phyloP scores from a whole-genome alignment of 1,140 invertebrate species.

The Macrosteles quadrilineatus region DNA sequence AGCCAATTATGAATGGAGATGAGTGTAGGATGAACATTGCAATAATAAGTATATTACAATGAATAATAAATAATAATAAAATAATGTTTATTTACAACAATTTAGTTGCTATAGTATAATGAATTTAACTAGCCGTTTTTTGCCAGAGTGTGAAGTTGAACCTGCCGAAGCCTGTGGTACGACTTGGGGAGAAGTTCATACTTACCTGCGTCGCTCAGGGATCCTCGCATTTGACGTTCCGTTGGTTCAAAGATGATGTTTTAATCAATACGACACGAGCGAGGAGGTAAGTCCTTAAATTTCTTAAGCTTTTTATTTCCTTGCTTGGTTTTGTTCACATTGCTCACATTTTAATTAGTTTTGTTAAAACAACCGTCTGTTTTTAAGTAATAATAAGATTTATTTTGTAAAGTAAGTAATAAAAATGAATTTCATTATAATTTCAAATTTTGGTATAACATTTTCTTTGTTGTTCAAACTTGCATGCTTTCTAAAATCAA shows the following conservation, averaged over 20 bases:
- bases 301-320: background rate
- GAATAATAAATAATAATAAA: too few relatives aligned
- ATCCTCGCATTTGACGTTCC: constrained; percentile 68
- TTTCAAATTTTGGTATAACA: constrained; percentile 1
- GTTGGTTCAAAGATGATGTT: constrained; percentile 79
- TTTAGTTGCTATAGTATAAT: too few relatives aligned
- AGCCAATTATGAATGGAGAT: too few relatives aligned
- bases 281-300: constrained; percentile 62
- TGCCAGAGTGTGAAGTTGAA: constrained; percentile 50
- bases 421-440: constrained; percentile 31
- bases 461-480: background rate
- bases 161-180: constrained; percentile 51
- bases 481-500: background rate
- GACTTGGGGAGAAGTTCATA: constrained; percentile 72
- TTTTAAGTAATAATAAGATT: background rate
- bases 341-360: too few relatives aligned
- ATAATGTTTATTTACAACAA: too few relatives aligned
- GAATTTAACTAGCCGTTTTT: background rate
- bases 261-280: constrained; percentile 70
- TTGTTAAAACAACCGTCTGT: too few relatives aligned
- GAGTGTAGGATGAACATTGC: too few relatives aligned
- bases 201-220: constrained; percentile 75
- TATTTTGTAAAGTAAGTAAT: background rate
- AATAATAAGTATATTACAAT: too few relatives aligned
- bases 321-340: background rate